Evolutionary conservation across 2,797 vertebrate species (phyloP).

Genomic region (Siniperca undulata): DNA sequence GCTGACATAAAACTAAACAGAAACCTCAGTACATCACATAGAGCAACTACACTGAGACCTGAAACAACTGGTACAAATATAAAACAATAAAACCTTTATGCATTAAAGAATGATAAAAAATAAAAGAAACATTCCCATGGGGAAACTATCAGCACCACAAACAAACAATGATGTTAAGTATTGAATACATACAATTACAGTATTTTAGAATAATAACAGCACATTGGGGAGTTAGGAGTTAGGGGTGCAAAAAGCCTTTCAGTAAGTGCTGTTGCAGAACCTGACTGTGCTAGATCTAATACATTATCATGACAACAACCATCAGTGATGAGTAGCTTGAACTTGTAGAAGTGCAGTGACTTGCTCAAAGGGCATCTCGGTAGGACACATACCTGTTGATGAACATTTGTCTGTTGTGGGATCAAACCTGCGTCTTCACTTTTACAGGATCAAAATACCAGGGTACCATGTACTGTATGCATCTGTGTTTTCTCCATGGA

Average conservation of each 20-base stretch:
- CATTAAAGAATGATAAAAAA: neutral
- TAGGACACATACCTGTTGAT: slow-evolving; percentile 5
- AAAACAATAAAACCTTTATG: neutral
- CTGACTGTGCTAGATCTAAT: no score
- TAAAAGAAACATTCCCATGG: neutral
- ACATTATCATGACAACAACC: neutral
- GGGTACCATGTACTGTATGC: neutral
- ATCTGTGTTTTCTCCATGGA: slow-evolving; percentile 46
- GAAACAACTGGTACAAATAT: slow-evolving; percentile 5
- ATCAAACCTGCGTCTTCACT: slow-evolving; percentile 16
- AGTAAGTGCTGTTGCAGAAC: neutral
- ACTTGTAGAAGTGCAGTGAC: neutral
- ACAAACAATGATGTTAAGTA: neutral
- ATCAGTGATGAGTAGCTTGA: neutral
- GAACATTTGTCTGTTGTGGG: neutral
- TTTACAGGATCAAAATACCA: neutral
- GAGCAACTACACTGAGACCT: neutral
- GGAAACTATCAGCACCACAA: neutral
- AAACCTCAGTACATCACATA: neutral
- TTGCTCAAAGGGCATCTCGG: neutral
- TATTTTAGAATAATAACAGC: neutral
- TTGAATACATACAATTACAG: neutral
- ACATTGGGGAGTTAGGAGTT: no score
- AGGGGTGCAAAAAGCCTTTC: neutral
- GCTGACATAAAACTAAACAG: neutral